These are phyloP conservation scores for Solenopsis invicta DNA, from an alignment of 1,140 invertebrate species.

Conservation along the genomic window DNA sequence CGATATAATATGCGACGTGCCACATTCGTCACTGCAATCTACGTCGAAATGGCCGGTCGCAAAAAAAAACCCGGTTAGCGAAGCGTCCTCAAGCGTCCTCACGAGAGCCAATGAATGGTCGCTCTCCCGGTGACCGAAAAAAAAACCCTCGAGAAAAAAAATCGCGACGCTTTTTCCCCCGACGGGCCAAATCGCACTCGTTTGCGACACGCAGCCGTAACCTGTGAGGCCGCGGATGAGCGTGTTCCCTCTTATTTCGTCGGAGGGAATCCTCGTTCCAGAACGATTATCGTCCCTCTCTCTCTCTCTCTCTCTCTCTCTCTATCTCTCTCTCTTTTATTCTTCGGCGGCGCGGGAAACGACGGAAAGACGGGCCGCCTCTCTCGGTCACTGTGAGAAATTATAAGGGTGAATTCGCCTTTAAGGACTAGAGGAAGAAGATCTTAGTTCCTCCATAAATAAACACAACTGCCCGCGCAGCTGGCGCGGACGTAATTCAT, in stretches of 20 bases:
- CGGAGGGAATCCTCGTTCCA: constrained; percentile 24
- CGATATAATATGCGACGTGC: constrained; percentile 58
- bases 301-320: not conserved
- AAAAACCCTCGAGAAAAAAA: constrained; percentile 39
- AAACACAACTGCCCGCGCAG: constrained; percentile 87
- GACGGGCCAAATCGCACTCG: constrained; percentile 40
- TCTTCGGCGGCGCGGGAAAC: not conserved
- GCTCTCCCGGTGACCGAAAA: constrained; percentile 38
- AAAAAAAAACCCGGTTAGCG: constrained; percentile 42
- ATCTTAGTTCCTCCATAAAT: constrained; percentile 86
- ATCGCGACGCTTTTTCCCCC: constrained; percentile 37
- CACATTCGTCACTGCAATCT: constrained; percentile 47
- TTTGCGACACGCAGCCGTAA: constrained; percentile 47
- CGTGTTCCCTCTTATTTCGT: constrained; percentile 50
- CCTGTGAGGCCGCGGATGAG: not conserved
- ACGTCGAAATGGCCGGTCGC: constrained; percentile 42
- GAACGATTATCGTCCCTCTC: constrained; percentile 39
- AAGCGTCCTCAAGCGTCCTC: constrained; percentile 49
- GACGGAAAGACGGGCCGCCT: not conserved
- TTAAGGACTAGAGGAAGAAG: constrained; percentile 78
- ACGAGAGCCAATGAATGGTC: constrained; percentile 58
- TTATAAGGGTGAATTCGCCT: constrained; percentile 68
- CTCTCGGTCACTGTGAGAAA: constrained; percentile 58
- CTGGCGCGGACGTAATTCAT: constrained; percentile 87
- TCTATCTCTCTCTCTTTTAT: constrained; percentile 6